Evolutionary conservation across 2,113 vertebrate species (phyloP).

Genomic region (Elephantulus edwardii): DNA sequence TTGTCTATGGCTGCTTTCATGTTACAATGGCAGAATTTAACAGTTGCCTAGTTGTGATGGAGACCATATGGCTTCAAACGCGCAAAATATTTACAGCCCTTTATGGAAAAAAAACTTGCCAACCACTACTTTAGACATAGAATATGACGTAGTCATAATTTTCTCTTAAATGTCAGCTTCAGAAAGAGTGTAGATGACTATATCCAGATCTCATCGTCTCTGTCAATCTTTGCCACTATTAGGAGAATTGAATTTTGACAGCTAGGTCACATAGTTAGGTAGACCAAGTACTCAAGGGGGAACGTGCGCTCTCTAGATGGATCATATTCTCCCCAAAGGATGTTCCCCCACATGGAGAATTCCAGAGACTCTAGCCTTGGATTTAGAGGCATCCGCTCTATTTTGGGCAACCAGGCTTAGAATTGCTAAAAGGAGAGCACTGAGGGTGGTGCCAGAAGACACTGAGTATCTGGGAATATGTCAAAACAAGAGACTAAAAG

Average conservation of each 20-base stretch:
- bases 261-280: neutral
- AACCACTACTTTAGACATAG: neutral
- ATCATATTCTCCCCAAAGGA: neutral
- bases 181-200: neutral
- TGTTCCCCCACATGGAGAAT: neutral
- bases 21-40: neutral
- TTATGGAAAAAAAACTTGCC: conserved; percentile 14
- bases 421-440: neutral
- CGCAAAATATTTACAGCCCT: neutral
- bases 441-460: neutral
- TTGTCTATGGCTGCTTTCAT: neutral
- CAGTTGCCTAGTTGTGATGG: neutral
- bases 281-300: neutral
- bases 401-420: neutral
- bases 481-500: neutral
- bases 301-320: conserved; percentile 8
- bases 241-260: neutral
- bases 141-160: neutral
- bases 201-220: conserved; percentile 11
- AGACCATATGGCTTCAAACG: neutral
- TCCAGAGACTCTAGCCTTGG: conserved; percentile 7
- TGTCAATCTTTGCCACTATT: neutral
- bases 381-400: neutral
- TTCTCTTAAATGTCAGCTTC: conserved; percentile 14
- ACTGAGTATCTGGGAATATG: neutral